Conservation (phyloP, 2,888 invertebrate genomes). For the Dryadula phaetusa region DNA sequence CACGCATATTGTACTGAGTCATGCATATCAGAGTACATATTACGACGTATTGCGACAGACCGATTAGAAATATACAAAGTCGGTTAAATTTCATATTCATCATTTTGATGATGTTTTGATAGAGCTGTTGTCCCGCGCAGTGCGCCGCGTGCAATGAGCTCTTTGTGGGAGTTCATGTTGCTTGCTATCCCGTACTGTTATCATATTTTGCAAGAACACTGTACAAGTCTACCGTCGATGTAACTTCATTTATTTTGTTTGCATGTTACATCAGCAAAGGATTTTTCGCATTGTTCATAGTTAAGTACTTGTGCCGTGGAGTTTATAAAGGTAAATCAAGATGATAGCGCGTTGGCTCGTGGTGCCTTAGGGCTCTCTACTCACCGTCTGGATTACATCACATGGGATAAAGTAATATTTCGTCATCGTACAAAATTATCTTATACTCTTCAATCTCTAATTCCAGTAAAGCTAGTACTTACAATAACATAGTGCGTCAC, state of each 20-base stretch:
- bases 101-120: neutral
- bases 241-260: neutral
- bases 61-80: neutral
- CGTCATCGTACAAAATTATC: neutral
- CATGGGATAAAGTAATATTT: slow-evolving; percentile 1
- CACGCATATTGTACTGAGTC: neutral
- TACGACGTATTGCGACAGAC: neutral
- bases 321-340: neutral
- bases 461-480: neutral
- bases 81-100: neutral
- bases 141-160: neutral
- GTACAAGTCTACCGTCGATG: neutral
- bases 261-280: neutral
- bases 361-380: neutral
- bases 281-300: neutral
- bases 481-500: neutral
- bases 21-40: neutral
- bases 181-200: neutral
- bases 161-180: neutral
- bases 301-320: neutral
- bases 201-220: neutral
- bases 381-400: neutral
- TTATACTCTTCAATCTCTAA: neutral
- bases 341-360: neutral
- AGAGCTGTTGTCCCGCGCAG: slow-evolving; percentile 2